Conservation (phyloP, 2,113 vertebrate genomes). For the Larimichthys crocea region DNA sequence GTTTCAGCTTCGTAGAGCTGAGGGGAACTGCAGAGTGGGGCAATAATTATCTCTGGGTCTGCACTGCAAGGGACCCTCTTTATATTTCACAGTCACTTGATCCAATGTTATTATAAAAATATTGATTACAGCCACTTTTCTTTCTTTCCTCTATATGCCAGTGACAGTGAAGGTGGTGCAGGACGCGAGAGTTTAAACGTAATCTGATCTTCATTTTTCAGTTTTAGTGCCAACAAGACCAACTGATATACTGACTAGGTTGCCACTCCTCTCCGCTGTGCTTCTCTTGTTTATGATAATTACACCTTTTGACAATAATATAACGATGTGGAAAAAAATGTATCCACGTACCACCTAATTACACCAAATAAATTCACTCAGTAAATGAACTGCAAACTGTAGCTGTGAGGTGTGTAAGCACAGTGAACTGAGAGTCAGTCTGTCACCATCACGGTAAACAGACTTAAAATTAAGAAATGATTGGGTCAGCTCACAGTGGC, state of each 20-base stretch:
- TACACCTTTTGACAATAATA: constrained; percentile 44
- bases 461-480: constrained; percentile 25
- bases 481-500: constrained; percentile 25
- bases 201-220: not conserved
- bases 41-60: not conserved
- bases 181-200: not conserved
- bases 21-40: not conserved
- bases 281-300: constrained; percentile 42
- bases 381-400: not conserved
- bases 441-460: constrained; percentile 28
- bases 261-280: not conserved
- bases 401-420: not conserved
- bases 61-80: not conserved
- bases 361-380: constrained; percentile 15
- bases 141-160: not conserved
- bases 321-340: constrained; percentile 22
- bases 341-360: constrained; percentile 17
- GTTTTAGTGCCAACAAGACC: not conserved
- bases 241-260: no score
- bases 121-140: not conserved
- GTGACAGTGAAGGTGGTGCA: not conserved
- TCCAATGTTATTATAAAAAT: not conserved
- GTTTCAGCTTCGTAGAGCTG: no score
- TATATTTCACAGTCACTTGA: not conserved
- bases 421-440: not conserved